phyloP scores from a whole-genome alignment of 2,797 vertebrate species.

The Gymnodraco acuticeps region DNA sequence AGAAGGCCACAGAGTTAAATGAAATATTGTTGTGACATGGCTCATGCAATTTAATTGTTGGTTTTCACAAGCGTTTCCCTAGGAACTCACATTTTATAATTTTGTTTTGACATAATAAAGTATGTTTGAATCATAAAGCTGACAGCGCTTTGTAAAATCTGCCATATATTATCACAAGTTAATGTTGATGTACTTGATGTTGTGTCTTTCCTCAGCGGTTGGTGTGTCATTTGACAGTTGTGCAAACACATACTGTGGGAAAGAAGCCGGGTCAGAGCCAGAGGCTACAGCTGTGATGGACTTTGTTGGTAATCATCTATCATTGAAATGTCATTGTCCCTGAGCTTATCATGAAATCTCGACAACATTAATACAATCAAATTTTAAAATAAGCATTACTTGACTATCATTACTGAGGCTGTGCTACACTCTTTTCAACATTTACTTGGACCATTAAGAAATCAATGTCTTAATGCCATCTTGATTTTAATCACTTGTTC shows the following conservation, averaged over 20 bases:
- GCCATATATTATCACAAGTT: neutral
- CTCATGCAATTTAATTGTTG: neutral
- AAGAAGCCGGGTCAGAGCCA: constrained; percentile 79
- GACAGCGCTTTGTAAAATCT: neutral
- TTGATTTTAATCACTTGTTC: neutral
- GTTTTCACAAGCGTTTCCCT: neutral
- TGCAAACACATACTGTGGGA: constrained; percentile 76
- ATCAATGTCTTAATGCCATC: fast-evolving
- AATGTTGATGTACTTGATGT: neutral
- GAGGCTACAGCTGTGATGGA: constrained; percentile 80
- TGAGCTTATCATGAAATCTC: neutral
- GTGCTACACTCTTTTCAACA: neutral
- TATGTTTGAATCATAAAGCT: neutral
- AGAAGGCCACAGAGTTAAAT: neutral
- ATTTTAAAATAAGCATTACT: neutral
- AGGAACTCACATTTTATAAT: neutral
- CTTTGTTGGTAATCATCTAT: constrained; percentile 61
- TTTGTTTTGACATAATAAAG: neutral
- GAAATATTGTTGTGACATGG: neutral
- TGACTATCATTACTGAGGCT: no score
- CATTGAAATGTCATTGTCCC: neutral
- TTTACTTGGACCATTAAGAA: neutral
- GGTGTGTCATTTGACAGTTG: constrained; percentile 81
- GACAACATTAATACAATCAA: no score
- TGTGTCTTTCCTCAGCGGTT: constrained; percentile 61